These are phyloP conservation scores for Bergia puertoricense DNA, from an alignment of 92 coral and sea anemone species.

Conservation along the genomic window DNA sequence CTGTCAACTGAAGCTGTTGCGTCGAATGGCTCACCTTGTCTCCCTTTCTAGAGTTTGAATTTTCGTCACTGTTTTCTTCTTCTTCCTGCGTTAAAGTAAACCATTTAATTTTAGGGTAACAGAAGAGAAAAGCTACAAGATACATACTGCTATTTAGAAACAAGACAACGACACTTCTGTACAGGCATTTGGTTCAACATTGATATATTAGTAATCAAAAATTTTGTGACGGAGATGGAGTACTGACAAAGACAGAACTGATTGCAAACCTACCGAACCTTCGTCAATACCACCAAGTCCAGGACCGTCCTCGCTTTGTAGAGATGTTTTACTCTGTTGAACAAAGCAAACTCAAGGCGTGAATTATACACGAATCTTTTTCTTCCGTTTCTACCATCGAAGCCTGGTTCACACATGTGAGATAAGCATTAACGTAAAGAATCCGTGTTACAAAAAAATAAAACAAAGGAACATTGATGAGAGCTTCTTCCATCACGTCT, in stretches of 20 bases:
- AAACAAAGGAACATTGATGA: too few species aligned
- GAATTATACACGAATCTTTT: not conserved
- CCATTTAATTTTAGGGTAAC: not conserved
- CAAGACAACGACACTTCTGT: not conserved
- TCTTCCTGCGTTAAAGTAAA: not conserved
- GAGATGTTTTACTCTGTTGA: slow-evolving; percentile 29
- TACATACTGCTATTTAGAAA: not conserved
- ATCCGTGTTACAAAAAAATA: too few species aligned
- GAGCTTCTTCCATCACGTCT: too few species aligned
- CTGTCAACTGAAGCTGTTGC: not conserved
- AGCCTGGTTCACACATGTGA: too few species aligned
- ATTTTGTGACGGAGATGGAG: too few species aligned
- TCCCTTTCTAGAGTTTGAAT: slow-evolving; percentile 24
- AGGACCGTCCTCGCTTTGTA: slow-evolving; percentile 14
- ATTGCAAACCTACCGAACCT: slow-evolving; percentile 23
- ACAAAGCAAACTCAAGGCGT: not conserved
- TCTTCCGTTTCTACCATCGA: too few species aligned
- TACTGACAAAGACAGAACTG: not conserved
- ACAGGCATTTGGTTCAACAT: too few species aligned
- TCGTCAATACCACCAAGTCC: slow-evolving; percentile 15
- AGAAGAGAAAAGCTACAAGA: not conserved
- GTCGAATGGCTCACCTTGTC: slow-evolving; percentile 14
- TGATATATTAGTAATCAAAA: too few species aligned
- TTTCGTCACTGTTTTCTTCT: slow-evolving; percentile 24
- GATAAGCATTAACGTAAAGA: too few species aligned